These are phyloP conservation scores for Molothrus ater DNA, from an alignment of 2,797 vertebrate genomes.

Conservation along the genomic window DNA sequence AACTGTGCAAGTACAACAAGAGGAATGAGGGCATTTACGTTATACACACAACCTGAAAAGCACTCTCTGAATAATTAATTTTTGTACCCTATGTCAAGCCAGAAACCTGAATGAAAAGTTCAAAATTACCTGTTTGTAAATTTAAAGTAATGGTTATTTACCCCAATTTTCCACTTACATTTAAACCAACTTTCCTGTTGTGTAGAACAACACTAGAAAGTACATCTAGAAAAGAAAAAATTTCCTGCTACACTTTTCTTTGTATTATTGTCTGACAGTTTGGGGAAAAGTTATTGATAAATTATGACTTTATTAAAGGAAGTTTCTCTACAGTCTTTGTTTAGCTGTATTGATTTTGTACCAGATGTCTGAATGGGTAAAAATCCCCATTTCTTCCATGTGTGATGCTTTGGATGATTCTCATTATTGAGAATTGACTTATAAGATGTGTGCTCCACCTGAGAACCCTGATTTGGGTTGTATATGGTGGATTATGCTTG, in stretches of 20 bases:
- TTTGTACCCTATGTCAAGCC: not conserved
- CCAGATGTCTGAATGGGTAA: not conserved
- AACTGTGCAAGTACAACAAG: not conserved
- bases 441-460: not conserved
- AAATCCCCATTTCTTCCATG: not conserved
- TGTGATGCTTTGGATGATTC: not conserved
- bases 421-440: too few relatives aligned
- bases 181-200: not conserved
- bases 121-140: not conserved
- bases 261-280: not conserved
- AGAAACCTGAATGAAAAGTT: not conserved
- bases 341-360: not conserved
- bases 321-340: not conserved
- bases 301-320: not conserved
- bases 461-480: not conserved
- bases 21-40: not conserved
- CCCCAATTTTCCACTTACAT: not conserved
- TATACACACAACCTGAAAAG: not conserved
- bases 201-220: not conserved
- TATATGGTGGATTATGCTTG: not conserved
- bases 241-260: not conserved
- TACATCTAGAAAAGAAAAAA: not conserved
- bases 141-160: not conserved
- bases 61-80: not conserved
- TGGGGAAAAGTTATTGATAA: not conserved